Evolutionary conservation across 92 coral and sea anemone species (phyloP), one percentile per base, ranked within the genome.

Genomic region (Heliopora coerulea): DNA sequence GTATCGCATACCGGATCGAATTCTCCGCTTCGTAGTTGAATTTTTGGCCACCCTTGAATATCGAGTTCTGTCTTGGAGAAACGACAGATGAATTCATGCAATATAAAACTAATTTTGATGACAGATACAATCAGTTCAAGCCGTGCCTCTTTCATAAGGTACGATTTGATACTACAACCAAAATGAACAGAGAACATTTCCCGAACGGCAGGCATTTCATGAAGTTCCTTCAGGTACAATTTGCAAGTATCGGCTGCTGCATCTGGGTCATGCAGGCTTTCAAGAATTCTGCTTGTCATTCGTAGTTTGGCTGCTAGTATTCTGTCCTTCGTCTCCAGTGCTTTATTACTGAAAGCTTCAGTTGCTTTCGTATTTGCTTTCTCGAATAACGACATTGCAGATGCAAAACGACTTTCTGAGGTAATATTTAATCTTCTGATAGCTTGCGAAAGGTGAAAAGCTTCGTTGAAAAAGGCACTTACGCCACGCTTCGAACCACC

Each of bases 201-300:
- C 46, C 54, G 66, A 25, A 80, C 59, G 18, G 79, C 65, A 52
- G 78, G 63, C 3, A 80, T 63, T 23, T 68, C 63, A 78, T 80
- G 84, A 26, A 80, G 80, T 27, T 80, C 84, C 49, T 72, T 72
- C 20, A 80, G 70, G 28, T 80, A 80, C n/a, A 72, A 61, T 64
- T 69, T 80, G 31, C 84, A 80, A n/a, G 84, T 70, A 10, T 77
- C 84, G 31, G 49, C 73, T 44, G 78, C 73, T 28, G 41, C 79
- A 62, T 41, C 56, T 35, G 50, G 41, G 49, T 49, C 62, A 13
- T 18, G 30, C 3, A 65, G 18, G 17, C 30, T 65, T 65, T 65
- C 72, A 65, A 65, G 49, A 28, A 65, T 65, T 42, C 72, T 39
- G 48, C 72, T 65, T 9, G 40, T 42, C 34, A 65, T 54, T 40